Base-by-base conservation (phyloP, 2,888 invertebrate species). In the Hoplodrina ambigua region DNA sequence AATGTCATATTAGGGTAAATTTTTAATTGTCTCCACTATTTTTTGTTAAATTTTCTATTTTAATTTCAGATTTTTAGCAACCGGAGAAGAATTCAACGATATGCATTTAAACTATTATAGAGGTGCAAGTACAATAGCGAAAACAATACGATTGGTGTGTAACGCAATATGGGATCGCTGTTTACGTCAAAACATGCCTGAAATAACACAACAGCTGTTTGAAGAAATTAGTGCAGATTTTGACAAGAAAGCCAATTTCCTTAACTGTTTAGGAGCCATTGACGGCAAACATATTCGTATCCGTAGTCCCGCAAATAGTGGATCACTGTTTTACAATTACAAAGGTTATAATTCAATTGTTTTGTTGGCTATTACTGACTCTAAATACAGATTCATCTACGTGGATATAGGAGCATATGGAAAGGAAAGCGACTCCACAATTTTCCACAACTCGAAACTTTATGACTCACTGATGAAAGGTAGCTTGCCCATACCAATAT, bases 211-310 rank as follows among this genome's bases (percentile, higher is more conserved):
- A 81, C 66, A 81, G 74, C 72, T 76, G 58, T 64, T 78, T 49
- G 72, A 78, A 81, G 69, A 77, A 69, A 63, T 77, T 1, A 59
- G 58, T 75, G 58, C 57, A 13, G 69, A 78, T 19, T 78, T 74
- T 78, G 71, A 78, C 71, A 69, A 72, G 61, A 78, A 72, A 70
- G 55, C 81, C 62, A 82, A 83, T 33, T 81, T 82, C 62, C 82
- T 80, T 65, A 80, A 83, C 58, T 84, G 82, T 64, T 54, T 81
- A 10, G 80, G 78, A 59, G 76, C 77, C 46, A 11, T 81, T 49
- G 83, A 83, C 60, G 80, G 82, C 30, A 83, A 83, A 79, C 80
- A 83, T 64, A 74, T 80, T 64, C 69, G 80, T 52, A 75, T 83
- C 33, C 66, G 78, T 37, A 53, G 57, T 69, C 69, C 62, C 11